phyloP scores from a whole-genome alignment of 2,888 invertebrate species.

The Dolomedes plantarius region DNA sequence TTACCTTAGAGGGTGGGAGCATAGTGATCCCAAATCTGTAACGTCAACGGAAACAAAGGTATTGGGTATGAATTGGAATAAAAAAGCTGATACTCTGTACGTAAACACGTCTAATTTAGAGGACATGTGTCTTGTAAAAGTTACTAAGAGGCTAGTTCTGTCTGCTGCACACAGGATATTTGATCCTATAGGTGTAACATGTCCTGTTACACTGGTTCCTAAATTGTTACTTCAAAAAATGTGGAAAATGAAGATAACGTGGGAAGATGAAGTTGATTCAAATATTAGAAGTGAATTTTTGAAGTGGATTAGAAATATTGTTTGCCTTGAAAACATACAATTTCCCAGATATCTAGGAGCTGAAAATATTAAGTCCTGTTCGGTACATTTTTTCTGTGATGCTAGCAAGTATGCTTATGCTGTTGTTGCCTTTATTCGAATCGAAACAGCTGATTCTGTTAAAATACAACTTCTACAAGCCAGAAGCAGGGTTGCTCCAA shows the following conservation, averaged over 20 bases:
- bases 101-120: too few relatives aligned
- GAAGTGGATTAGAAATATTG: neutral
- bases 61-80: too few relatives aligned
- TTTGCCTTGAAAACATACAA: neutral
- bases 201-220: neutral
- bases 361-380: neutral
- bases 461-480: neutral
- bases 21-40: too few relatives aligned
- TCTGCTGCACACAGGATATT: constrained; percentile 11
- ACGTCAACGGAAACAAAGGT: too few relatives aligned
- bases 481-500: neutral
- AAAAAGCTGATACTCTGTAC: too few relatives aligned
- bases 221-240: neutral
- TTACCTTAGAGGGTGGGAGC: too few relatives aligned
- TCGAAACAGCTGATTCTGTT: neutral
- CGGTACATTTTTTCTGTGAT: neutral
- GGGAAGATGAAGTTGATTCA: neutral
- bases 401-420: neutral
- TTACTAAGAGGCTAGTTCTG: neutral
- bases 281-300: constrained; percentile 3
- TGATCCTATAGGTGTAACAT: constrained; percentile 14
- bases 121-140: neutral
- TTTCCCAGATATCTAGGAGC: neutral
- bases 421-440: neutral
- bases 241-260: neutral